Evolutionary conservation across 2,797 vertebrate species (phyloP).

Genomic region (Gallinago nigripennis): DNA sequence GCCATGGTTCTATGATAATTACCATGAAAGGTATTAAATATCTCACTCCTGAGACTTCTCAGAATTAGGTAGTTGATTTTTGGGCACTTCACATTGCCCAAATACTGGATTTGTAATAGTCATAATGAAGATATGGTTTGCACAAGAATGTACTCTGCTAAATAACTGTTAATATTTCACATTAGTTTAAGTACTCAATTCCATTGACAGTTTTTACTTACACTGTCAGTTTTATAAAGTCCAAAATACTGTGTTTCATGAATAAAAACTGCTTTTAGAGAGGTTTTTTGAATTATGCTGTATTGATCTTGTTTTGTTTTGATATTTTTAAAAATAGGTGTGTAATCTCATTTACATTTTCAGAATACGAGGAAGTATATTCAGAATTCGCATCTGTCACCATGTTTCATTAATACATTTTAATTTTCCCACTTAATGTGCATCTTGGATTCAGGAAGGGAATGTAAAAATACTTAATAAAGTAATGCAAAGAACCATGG

Average conservation of each 20-base stretch:
- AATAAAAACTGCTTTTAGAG: background rate
- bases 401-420: background rate
- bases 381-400: background rate
- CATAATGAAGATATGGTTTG: background rate
- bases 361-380: background rate
- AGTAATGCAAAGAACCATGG: too few species aligned
- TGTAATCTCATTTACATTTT: background rate
- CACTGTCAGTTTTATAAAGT: background rate
- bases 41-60: background rate
- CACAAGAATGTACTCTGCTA: background rate
- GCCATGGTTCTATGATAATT: background rate
- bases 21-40: background rate
- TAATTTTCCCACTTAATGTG: background rate
- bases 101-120: background rate
- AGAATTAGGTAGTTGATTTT: background rate
- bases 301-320: background rate
- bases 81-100: background rate
- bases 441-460: background rate
- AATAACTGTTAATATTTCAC: background rate
- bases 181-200: background rate
- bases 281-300: fast-evolving
- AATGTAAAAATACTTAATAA: background rate
- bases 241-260: background rate
- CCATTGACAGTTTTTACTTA: background rate
- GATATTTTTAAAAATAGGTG: background rate